These are phyloP conservation scores for Morinoia aosen DNA, from an alignment of 2,888 invertebrate genomes.

Conservation along the genomic window DNA sequence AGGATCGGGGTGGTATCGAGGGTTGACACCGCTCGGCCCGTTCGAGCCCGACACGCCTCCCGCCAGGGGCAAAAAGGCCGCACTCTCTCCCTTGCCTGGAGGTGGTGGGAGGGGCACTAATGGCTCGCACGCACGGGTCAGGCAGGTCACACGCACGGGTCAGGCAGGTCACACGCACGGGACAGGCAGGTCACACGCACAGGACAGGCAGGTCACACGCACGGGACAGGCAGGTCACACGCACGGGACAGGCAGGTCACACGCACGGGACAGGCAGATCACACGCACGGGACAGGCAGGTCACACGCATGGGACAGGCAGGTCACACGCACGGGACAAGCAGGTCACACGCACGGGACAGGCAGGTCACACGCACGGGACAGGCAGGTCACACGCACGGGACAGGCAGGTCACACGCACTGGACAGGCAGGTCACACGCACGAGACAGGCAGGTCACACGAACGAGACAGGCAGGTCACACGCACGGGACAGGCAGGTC, in stretches of 20 bases:
- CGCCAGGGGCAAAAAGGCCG: neutral
- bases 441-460: no score
- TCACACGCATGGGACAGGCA: no score
- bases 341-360: no score
- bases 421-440: no score
- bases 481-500: no score
- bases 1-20: conserved; percentile 66
- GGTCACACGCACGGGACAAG: no score
- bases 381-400: no score
- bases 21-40: conserved; percentile 56
- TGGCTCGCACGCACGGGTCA: neutral
- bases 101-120: neutral
- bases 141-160: neutral
- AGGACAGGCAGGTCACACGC: neutral
- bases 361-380: no score
- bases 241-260: neutral
- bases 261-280: neutral
- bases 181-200: neutral
- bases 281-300: no score
- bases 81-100: conserved; percentile 52
- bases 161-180: neutral
- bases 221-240: neutral
- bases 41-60: conserved; percentile 49
- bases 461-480: no score
- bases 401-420: no score